Evolutionary conservation across 1,140 invertebrate species (phyloP).

Genomic region (Drosophila ohnishii): DNA sequence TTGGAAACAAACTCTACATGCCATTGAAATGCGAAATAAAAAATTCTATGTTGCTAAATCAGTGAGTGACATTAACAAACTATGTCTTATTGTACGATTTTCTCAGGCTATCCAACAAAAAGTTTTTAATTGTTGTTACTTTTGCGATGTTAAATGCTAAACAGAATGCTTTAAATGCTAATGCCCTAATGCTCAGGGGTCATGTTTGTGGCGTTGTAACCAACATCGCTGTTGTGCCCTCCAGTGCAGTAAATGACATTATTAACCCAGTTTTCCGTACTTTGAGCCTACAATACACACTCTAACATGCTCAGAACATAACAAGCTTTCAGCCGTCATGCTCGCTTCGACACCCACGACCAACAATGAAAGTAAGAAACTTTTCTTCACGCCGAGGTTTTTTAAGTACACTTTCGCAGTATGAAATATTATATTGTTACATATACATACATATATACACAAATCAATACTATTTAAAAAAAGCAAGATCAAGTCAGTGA

Average conservation of each 20-base stretch:
- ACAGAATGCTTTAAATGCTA: constrained; percentile 50
- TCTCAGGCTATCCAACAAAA: neutral
- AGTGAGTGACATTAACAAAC: neutral
- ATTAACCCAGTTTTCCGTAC: constrained; percentile 73
- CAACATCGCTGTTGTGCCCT: constrained; percentile 43
- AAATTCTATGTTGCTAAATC: neutral
- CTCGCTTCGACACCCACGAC: constrained; percentile 71
- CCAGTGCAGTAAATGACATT: constrained; percentile 76
- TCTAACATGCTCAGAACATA: constrained; percentile 14
- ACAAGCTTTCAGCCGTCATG: constrained; percentile 44
- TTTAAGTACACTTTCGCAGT: neutral
- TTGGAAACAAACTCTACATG: neutral
- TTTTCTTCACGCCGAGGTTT: neutral
- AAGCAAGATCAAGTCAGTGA: neutral
- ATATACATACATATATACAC: neutral
- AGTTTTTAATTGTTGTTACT: constrained; percentile 17
- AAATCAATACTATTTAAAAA: neutral
- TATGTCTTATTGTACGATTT: neutral
- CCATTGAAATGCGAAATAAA: neutral
- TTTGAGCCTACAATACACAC: constrained; percentile 54
- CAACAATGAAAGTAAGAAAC: constrained; percentile 32
- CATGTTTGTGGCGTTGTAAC: constrained; percentile 42
- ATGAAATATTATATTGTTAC: neutral
- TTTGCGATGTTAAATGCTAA: constrained; percentile 37
- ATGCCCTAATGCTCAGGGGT: constrained; percentile 30